Evolutionary conservation across 2,113 vertebrate genomes (phyloP).

Genomic region (Chitala chitala): DNA sequence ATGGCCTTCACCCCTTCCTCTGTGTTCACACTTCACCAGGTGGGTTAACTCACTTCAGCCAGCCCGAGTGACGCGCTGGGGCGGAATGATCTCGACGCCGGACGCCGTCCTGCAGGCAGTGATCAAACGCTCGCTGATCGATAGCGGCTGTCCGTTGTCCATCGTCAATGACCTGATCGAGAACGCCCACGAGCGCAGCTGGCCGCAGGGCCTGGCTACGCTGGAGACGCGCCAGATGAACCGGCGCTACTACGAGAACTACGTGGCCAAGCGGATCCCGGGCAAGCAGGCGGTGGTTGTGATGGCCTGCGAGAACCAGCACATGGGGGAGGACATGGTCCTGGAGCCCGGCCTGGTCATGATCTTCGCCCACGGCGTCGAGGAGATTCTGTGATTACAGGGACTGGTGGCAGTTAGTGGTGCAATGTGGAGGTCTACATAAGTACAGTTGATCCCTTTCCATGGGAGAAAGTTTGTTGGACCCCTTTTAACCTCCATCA

Average conservation of each 20-base stretch:
- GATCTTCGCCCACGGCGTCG: constrained; percentile 94
- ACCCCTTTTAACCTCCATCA: not conserved
- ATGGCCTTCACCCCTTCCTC: fast-evolving
- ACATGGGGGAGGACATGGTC: constrained; percentile 98
- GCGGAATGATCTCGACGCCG: constrained; percentile 95
- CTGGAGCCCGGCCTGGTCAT: constrained; percentile 92
- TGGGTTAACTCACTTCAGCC: constrained; percentile 97
- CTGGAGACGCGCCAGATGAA: constrained; percentile 97
- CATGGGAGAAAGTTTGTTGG: not conserved
- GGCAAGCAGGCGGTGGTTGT: constrained; percentile 96
- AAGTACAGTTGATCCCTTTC: not conserved
- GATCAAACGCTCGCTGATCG: constrained; percentile 93
- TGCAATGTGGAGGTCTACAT: too few species aligned
- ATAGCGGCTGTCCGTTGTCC: constrained; percentile 91
- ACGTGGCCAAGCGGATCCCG: constrained; percentile 93
- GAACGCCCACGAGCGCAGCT: constrained; percentile 93
- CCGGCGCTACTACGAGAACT: constrained; percentile 97
- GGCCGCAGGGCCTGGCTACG: constrained; percentile 92
- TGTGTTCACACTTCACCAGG: constrained; percentile 48
- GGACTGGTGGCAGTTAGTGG: not conserved
- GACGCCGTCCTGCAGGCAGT: constrained; percentile 94
- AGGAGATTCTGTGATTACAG: constrained; percentile 77
- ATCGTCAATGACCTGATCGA: constrained; percentile 95
- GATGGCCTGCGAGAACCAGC: constrained; percentile 95
- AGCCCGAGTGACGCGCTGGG: constrained; percentile 91